phyloP scores from a whole-genome alignment of 2,888 invertebrate genomes.

The Auanema freiburgensis region DNA sequence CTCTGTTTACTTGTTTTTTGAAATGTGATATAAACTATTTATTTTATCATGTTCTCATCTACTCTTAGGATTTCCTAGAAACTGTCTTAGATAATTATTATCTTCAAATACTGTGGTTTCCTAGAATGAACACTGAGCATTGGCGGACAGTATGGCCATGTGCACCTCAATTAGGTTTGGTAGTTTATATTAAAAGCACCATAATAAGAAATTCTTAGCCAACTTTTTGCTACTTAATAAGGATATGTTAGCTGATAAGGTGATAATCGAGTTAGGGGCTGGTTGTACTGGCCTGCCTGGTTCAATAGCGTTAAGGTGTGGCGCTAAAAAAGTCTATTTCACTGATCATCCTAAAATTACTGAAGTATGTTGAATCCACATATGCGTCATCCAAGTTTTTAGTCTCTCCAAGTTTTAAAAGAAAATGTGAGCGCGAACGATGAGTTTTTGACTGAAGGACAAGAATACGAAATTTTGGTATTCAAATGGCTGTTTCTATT shows the following conservation, averaged over 20 bases:
- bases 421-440: constrained; percentile 24
- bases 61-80: neutral
- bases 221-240: constrained; percentile 41
- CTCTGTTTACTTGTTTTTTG: neutral
- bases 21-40: neutral
- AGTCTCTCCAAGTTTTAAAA: constrained; percentile 35
- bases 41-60: neutral
- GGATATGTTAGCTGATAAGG: constrained; percentile 23
- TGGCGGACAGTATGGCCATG: constrained; percentile 54
- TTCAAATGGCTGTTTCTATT: neutral
- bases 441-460: neutral
- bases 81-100: neutral
- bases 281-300: constrained; percentile 51
- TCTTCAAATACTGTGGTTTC: neutral
- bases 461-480: constrained; percentile 5
- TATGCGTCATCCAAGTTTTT: neutral
- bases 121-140: constrained; percentile 20
- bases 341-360: constrained; percentile 43
- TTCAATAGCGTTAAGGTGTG: constrained; percentile 43
- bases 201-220: constrained; percentile 36
- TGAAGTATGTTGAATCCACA: constrained; percentile 14
- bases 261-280: constrained; percentile 50
- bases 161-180: constrained; percentile 36
- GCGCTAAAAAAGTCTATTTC: constrained; percentile 41
- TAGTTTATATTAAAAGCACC: no score